Percentiles rank a stretch among this genome's conserved stretches.
Conservation (phyloP, 2,888 invertebrate genomes). For the Crioceris asparagi region DNA sequence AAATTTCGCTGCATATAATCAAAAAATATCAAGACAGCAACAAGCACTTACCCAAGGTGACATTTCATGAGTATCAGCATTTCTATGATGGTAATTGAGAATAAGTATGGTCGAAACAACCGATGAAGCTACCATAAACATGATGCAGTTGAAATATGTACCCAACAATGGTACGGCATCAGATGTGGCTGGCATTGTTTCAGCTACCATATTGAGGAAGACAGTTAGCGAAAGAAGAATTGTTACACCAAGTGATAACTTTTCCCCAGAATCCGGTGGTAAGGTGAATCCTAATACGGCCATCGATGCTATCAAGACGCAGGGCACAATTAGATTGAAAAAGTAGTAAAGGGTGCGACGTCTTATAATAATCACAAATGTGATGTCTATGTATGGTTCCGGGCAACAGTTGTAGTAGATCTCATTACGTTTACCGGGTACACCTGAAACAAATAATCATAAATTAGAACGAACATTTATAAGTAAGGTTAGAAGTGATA, state of each 20-base stretch:
- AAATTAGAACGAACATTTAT: too few species aligned
- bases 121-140: slow-evolving; percentile 99
- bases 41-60: slow-evolving; percentile 77
- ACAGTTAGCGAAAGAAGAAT: slow-evolving; percentile 96
- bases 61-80: slow-evolving; percentile 95
- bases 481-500: too few species aligned
- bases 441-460: slow-evolving; percentile 60
- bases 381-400: slow-evolving; percentile 94
- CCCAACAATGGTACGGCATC: slow-evolving; percentile 84
- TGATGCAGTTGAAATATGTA: slow-evolving; percentile 98
- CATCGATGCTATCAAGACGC: slow-evolving; percentile 98
- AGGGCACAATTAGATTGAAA: slow-evolving; percentile 99
- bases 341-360: slow-evolving; percentile 97
- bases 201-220: slow-evolving; percentile 96
- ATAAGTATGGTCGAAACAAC: slow-evolving; percentile 96
- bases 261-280: slow-evolving; percentile 98
- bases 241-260: slow-evolving; percentile 91
- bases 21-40: neutral
- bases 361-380: slow-evolving; percentile 91
- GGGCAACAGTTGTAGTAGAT: slow-evolving; percentile 97
- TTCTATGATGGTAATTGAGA: slow-evolving; percentile 95
- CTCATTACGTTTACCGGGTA: slow-evolving; percentile 86
- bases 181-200: slow-evolving; percentile 96
- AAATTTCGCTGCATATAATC: too few species aligned
- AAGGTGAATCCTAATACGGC: slow-evolving; percentile 95